A percentile compares a stretch with the other conserved stretches of the same genome.
Conservation (phyloP, 2,797 vertebrate genomes). For the Sarcoramphus papa region DNA sequence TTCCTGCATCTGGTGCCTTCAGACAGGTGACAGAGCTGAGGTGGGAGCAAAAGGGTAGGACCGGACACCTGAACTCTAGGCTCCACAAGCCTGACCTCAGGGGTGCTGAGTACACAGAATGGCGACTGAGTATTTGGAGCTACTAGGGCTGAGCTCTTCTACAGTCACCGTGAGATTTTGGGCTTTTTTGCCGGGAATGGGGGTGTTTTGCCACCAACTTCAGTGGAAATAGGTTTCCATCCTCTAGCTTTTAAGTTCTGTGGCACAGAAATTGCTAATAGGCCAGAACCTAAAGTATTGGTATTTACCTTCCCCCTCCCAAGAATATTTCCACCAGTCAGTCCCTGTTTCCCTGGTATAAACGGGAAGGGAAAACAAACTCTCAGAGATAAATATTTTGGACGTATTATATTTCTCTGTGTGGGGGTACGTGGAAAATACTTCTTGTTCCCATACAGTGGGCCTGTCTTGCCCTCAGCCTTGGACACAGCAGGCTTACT, state of each 20-base stretch:
- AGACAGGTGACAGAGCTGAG: neutral
- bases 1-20: neutral
- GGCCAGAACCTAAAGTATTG: neutral
- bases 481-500: neutral
- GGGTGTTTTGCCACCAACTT: neutral
- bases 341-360: neutral
- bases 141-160: neutral
- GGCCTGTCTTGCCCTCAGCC: neutral
- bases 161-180: neutral
- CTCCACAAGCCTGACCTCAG: accelerated
- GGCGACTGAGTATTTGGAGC: neutral
- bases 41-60: neutral
- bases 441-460: neutral
- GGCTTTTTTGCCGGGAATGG: neutral
- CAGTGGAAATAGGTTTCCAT: neutral
- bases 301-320: neutral
- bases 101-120: neutral
- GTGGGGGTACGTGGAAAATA: neutral
- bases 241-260: neutral
- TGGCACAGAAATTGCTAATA: neutral
- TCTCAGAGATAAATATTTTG: neutral
- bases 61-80: neutral
- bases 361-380: neutral
- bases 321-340: neutral
- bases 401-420: neutral